Evolutionary conservation across 92 coral and sea anemone species (phyloP), one percentile per base, ranked within the genome.

Genomic region (Virgularia gustaviana): DNA sequence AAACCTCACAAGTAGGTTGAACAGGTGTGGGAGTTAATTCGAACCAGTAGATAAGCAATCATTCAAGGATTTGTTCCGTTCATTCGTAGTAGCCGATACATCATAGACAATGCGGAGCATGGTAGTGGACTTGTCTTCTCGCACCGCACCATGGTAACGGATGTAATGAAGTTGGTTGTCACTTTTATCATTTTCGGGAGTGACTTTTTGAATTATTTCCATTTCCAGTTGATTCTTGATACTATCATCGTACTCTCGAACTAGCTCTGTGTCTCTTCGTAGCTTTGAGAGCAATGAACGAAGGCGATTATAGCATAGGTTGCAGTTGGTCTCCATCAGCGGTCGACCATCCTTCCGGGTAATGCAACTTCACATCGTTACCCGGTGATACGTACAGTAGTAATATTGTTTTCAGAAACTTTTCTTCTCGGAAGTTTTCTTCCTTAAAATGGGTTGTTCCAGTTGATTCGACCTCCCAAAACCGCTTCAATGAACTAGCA

Each of bases 381-480:
- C 58, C 80, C 87, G 35, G 80, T 82, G 71, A 77, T 61, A 19
- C 53, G 73, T n/a, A n/a, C n/a, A n/a, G n/a, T n/a, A n/a, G n/a
- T n/a, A n/a, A n/a, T 16, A 77, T 63, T 36, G 65, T 75, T 0
- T 36, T 19, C 8, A 63, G 49, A 52, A 83, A 71, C 20, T 63
- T 65, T 20, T 0, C 77, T 6, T 73, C 82, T 63, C 27, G 24
- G 38, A 19, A 7, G 0, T 24, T n/a, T 44, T 28, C 24, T 22
- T 70, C 24, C 34, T 45, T 78, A 28, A 32, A 28, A n/a, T 59
- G 47, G 31, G 49, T 31, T 23, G 79, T 68, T 23, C 85, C 85
- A 9, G 79, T 79, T 0, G 82, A 47, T 60, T 84, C 79, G 1
- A 73, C 72, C 53, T 84, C 88, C 88, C 88, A 67, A 49, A 85